Conservation (phyloP, 2,888 invertebrate species). For the Andrena dorsata region DNA sequence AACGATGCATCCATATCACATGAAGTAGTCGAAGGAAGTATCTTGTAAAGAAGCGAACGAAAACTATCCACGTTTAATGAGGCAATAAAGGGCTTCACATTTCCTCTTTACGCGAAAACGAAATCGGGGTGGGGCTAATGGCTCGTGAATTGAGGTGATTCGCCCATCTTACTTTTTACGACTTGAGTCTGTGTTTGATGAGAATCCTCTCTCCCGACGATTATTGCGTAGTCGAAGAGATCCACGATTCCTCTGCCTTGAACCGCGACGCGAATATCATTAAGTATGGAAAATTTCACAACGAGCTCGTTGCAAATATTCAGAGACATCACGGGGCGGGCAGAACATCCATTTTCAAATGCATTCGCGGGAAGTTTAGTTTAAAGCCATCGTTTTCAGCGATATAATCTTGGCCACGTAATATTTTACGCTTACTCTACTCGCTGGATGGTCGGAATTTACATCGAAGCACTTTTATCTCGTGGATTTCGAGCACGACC, state of each 20-base stretch:
- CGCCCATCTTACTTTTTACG: constrained; percentile 32
- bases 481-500: no score
- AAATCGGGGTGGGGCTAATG: constrained; percentile 18
- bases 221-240: not conserved
- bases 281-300: no score
- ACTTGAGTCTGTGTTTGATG: constrained; percentile 9
- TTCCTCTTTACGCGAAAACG: constrained; percentile 9
- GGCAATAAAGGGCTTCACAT: constrained; percentile 8
- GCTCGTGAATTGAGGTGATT: constrained; percentile 11
- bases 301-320: no score
- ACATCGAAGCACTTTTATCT: not conserved
- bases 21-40: constrained; percentile 20
- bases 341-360: no score
- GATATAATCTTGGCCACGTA: not conserved
- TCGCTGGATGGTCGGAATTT: not conserved
- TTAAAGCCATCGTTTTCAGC: no score
- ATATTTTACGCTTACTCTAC: no score
- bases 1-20: constrained; percentile 24
- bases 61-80: constrained; percentile 47
- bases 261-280: no score
- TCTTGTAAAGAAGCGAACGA: constrained; percentile 47
- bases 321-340: no score
- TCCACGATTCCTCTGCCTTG: not conserved
- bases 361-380: no score
- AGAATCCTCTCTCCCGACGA: not conserved